These are phyloP conservation scores for Caligus rogercresseyi DNA, from an alignment of 1,140 invertebrate species.

Conservation along the genomic window DNA sequence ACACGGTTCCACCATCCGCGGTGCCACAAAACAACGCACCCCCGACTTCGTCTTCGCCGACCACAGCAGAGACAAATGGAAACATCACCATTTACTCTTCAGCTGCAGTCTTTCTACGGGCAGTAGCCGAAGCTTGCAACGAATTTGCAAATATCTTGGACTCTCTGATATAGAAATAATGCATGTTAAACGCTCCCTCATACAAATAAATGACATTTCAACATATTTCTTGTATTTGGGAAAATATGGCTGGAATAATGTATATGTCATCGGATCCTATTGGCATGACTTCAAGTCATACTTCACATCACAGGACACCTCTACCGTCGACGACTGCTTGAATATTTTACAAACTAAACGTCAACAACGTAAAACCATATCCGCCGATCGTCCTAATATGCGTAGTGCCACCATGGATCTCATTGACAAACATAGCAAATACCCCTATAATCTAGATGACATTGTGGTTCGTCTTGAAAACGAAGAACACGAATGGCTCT, in stretches of 20 bases:
- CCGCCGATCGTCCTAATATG: background rate
- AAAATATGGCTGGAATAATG: background rate
- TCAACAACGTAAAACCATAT: background rate
- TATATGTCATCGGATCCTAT: background rate
- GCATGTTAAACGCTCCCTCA: background rate
- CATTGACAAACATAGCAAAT: background rate
- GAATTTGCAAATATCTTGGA: background rate
- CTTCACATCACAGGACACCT: background rate
- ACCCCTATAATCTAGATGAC: background rate
- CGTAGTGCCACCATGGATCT: background rate
- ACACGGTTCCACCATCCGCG: background rate
- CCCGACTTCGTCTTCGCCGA: background rate
- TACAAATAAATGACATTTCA: background rate
- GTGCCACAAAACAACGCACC: background rate
- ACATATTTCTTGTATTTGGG: background rate
- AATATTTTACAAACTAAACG: background rate
- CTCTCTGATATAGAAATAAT: background rate
- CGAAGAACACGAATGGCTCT: background rate
- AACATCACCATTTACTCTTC: background rate
- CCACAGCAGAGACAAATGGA: background rate
- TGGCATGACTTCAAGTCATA: background rate
- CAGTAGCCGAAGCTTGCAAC: background rate
- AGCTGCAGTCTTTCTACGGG: background rate
- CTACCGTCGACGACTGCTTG: background rate
- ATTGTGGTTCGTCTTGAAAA: background rate